Base-by-base conservation (phyloP, 2,113 vertebrate genomes). In the Pycnonotus jocosus region DNA sequence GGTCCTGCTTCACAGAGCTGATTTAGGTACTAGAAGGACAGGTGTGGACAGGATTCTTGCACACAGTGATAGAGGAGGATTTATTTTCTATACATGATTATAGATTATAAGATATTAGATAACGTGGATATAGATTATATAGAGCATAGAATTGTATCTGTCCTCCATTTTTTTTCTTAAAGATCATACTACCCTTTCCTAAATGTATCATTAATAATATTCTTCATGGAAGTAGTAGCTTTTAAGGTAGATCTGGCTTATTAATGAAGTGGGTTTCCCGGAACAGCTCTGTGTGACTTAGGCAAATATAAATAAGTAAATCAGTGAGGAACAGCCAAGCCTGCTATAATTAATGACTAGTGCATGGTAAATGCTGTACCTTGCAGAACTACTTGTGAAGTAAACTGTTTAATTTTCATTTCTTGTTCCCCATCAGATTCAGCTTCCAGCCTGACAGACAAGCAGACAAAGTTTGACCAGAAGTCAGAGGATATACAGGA, bases 401-500 rank as follows among this genome's bases (percentile, higher is more conserved):
- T 17, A 7, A 31, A 23, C 47, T 68, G 28, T 61, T 90, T 58
- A 48, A 33, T 80, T 69, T 51, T 69, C 2, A 60, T 78, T 84
- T 54, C 62, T 89, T 57, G 22, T 90, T 84, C 45, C 50, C 48
- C 81, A 64, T 64, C 86, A 96, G 96, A 92, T 80, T 95, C 87
- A 4, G 90, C 90, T 47, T 47, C 83, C 70, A 76, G 57, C 71
- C 64, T 96, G 70, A 78, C 28, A 2, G 83, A 97, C 38, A 89
- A 95, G 66, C 91, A 96, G 82, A 81, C 8, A 0, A 95, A 95
- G 40, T 78, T 96, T 1, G 96, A 92, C 61, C 93, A 93, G 87
- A 96, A 91, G 35, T 86, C 88, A 79, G 96, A 97, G 58, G 95
- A 97, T 19, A 47, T 93, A 9, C 58, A 64, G 48, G 85, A 95